Evolutionary conservation across 2,113 vertebrate species (phyloP).

Genomic region (Zosterops lateralis): DNA sequence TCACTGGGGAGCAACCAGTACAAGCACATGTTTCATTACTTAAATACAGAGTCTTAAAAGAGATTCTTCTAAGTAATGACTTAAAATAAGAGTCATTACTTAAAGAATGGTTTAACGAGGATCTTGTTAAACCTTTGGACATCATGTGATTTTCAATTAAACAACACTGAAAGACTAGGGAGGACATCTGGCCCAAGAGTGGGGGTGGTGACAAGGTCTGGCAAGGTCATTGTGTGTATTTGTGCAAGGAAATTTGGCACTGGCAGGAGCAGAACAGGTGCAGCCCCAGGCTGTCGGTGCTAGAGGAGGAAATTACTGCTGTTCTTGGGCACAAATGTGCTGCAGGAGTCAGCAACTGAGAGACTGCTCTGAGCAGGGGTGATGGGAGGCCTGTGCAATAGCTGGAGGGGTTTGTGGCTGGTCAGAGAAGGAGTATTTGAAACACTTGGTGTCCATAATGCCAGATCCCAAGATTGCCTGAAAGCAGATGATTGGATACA

Average conservation of each 20-base stretch:
- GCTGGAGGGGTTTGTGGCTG: background rate
- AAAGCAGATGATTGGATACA: background rate
- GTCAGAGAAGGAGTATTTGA: background rate
- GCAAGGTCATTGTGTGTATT: background rate
- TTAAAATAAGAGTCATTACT: background rate
- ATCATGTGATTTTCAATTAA: background rate
- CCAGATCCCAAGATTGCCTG: background rate
- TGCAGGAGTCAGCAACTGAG: background rate
- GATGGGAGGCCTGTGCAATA: background rate
- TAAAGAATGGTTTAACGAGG: background rate
- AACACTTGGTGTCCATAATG: background rate
- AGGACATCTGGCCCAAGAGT: fast-evolving
- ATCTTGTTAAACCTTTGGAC: background rate
- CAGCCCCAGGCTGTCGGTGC: background rate
- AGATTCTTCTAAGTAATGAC: background rate
- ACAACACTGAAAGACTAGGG: background rate
- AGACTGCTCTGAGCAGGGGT: background rate
- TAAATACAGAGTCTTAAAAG: background rate
- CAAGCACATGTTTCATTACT: background rate
- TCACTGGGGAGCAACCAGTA: background rate
- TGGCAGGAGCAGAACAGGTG: background rate
- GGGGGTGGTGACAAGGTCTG: background rate
- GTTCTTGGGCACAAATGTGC: background rate
- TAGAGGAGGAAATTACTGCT: background rate
- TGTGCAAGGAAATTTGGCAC: background rate